Conservation (phyloP, 2,888 invertebrate genomes). For the Spicauda simplicius region DNA sequence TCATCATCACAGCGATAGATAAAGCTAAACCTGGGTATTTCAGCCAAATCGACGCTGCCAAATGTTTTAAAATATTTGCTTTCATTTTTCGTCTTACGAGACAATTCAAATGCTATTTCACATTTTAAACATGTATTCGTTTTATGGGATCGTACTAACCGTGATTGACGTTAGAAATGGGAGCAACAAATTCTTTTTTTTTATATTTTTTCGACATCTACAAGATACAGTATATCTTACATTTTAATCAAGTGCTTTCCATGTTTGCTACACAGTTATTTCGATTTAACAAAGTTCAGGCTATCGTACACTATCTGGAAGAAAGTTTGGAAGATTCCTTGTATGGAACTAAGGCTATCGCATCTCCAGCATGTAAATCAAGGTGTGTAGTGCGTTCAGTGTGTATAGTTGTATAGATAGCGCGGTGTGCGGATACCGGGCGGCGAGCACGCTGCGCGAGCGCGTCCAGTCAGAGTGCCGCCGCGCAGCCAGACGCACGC, state of each 20-base stretch:
- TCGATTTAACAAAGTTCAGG: constrained; percentile 13
- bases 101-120: background rate
- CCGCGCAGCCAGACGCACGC: constrained; percentile 83
- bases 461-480: constrained; percentile 85
- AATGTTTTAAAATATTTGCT: constrained; percentile 2
- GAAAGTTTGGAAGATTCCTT: constrained; percentile 43
- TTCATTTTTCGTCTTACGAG: background rate
- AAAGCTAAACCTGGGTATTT: background rate
- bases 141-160: background rate
- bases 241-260: constrained; percentile 8
- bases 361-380: constrained; percentile 67
- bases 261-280: background rate
- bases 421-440: constrained; percentile 75
- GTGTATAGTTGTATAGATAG: constrained; percentile 64
- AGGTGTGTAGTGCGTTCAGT: constrained; percentile 67
- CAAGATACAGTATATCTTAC: background rate
- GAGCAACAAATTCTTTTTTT: background rate
- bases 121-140: background rate
- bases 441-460: constrained; percentile 76
- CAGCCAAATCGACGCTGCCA: background rate
- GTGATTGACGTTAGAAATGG: background rate
- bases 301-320: constrained; percentile 39
- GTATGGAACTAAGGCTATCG: constrained; percentile 45
- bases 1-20: background rate
- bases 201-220: background rate